These are phyloP conservation scores for Sphenopsis melanotis DNA, from an alignment of 2,797 vertebrate species.

Conservation along the genomic window DNA sequence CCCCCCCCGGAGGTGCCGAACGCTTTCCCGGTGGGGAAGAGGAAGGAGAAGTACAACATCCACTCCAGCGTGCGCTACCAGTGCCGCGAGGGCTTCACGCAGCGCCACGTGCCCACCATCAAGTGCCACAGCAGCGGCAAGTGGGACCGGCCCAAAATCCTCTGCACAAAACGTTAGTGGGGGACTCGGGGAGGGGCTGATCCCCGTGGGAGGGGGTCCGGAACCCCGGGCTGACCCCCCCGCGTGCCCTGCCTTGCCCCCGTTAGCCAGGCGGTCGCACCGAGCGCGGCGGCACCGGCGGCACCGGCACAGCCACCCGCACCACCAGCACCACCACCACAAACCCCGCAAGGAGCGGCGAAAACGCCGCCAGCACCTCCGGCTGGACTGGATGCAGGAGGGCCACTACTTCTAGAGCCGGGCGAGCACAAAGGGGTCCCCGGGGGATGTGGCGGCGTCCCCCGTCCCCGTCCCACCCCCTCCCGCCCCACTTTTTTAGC, in stretches of 20 bases:
- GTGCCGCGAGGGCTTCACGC: constrained; percentile 87
- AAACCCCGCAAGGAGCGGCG: constrained; percentile 88
- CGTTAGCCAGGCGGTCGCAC: constrained; percentile 83
- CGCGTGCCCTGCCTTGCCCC: not conserved
- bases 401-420: constrained; percentile 72
- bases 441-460: not conserved
- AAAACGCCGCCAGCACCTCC: constrained; percentile 78
- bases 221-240: fast-evolving
- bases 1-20: constrained; percentile 88
- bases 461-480: not conserved
- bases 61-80: constrained; percentile 92
- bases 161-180: constrained; percentile 92
- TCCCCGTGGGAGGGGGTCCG: fast-evolving
- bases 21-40: constrained; percentile 84
- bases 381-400: constrained; percentile 66
- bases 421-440: constrained; percentile 36
- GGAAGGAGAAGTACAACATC: constrained; percentile 88
- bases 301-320: constrained; percentile 72
- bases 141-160: constrained; percentile 91
- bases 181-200: fast-evolving
- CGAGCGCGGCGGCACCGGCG: constrained; percentile 88
- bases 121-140: constrained; percentile 87
- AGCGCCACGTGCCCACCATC: constrained; percentile 87
- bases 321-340: constrained; percentile 86
- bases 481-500: not conserved